Evolutionary conservation across 2,797 vertebrate species (phyloP), one percentile per base, ranked within the genome.

Genomic region (Lacerta agilis): DNA sequence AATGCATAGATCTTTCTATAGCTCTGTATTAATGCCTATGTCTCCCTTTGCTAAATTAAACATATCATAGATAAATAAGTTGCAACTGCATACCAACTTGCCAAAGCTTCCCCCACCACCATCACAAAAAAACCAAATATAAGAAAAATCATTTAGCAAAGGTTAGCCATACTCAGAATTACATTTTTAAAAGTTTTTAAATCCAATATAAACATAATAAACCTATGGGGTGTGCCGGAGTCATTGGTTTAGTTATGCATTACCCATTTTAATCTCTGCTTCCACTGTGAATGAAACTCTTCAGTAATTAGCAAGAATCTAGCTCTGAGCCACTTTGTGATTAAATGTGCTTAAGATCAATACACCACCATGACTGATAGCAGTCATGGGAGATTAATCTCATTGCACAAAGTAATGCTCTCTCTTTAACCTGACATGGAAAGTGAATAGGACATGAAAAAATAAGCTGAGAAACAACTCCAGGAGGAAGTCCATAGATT

Each of bases 271-370:
- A 97, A 97, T 97, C 95, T 95, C 94, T 94, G 92, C 93, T 96
- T 95, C 96, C 95, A 95, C 94, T 96, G 94, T 96, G 94, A 96
- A 95, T 95, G 94, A 94, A 96, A 94, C 95, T 97, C 94, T 94
- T 95, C 94, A 92, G 94, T 96, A 97, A 97, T 97, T 97, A 97
- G 95, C 94, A 96, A 95, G 94, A 97, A 96, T 96, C 95, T 95
- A 95, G 95, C 93, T 95, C 92, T 27, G 92, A 96, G 94, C 94
- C 95, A 96, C 94, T 96, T 96, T 96, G 96, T 97, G 96, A 97
- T 97, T 97, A 97, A 97, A 97, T 97, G 96, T 96, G 94, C 95
- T 96, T 96, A 97, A 96, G 96, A 97, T 96, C 96, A 97, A 96
- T 97, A 97, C 96, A 96, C 96, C 96, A 95, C 95, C 95, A 96